phyloP scores from a whole-genome alignment of 53 echinoderm and acorn worm species.

The Echinometra lucunter region DNA sequence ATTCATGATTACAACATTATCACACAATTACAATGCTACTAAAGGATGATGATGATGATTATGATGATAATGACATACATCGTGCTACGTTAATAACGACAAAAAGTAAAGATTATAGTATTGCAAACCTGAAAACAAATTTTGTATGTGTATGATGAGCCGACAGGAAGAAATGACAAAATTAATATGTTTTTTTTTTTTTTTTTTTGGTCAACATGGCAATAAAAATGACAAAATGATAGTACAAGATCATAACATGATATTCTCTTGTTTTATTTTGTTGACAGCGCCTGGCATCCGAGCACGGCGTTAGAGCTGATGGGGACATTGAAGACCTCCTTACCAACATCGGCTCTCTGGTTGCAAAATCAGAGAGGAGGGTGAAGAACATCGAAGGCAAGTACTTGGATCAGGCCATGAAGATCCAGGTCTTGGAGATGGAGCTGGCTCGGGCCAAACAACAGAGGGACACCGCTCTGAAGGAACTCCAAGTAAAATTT shows the following conservation, averaged over 20 bases:
- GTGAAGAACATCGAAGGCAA: background rate
- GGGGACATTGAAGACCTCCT: background rate
- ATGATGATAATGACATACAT: too few species aligned
- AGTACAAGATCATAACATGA: background rate
- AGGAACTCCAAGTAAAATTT: background rate
- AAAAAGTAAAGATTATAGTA: too few species aligned
- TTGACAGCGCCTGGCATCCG: background rate
- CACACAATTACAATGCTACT: background rate
- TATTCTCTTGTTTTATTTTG: background rate
- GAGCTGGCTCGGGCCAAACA: constrained; percentile 40
- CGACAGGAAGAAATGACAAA: too few species aligned
- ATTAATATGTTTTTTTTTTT: too few species aligned
- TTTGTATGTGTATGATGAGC: too few species aligned
- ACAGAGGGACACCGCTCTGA: background rate
- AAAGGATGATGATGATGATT: too few species aligned
- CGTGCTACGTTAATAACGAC: too few species aligned
- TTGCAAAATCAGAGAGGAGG: background rate
- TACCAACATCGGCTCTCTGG: background rate
- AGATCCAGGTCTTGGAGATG: constrained; percentile 26
- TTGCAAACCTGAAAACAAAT: too few species aligned
- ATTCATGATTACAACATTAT: background rate
- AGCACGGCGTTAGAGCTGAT: background rate
- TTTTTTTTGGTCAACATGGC: too few species aligned
- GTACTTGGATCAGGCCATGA: background rate
- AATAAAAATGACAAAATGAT: too few species aligned